Conservation (phyloP, 2,888 invertebrate species). For the Tetanocera ferruginea region DNA sequence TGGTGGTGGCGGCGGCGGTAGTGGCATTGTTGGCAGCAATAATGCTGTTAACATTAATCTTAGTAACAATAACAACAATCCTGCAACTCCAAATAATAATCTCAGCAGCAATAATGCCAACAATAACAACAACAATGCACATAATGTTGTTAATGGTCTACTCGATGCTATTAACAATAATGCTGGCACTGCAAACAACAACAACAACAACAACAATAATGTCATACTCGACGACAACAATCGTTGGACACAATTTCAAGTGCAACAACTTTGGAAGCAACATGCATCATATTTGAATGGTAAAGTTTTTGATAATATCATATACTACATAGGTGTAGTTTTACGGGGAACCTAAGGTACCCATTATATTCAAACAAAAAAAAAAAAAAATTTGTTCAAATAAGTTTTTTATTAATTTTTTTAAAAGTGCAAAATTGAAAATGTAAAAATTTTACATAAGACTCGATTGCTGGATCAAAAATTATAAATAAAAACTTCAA, state of each 20-base stretch:
- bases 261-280: slow-evolving; percentile 70
- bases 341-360: too few relatives aligned
- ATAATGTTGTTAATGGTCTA: slow-evolving; percentile 39
- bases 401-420: too few relatives aligned
- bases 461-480: too few relatives aligned
- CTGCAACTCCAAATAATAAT: slow-evolving; percentile 61
- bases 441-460: too few relatives aligned
- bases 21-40: slow-evolving; percentile 47
- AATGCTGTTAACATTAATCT: slow-evolving; percentile 47
- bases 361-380: too few relatives aligned
- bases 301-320: slow-evolving; percentile 50
- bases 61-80: slow-evolving; percentile 54
- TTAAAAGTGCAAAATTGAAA: too few relatives aligned
- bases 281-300: slow-evolving; percentile 70
- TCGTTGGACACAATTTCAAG: slow-evolving; percentile 71
- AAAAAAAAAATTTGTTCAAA: too few relatives aligned
- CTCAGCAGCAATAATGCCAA: slow-evolving; percentile 41
- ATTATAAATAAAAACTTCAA: too few relatives aligned
- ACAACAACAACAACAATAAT: slow-evolving; percentile 47
- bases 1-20: slow-evolving; percentile 18
- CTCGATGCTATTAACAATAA: slow-evolving; percentile 46
- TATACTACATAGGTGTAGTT: neutral
- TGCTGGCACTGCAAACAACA: slow-evolving; percentile 50
- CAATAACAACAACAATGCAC: slow-evolving; percentile 43
- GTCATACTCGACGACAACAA: slow-evolving; percentile 62